Percentiles rank a stretch among this genome's conserved stretches.
Conservation (phyloP, 2,113 vertebrate genomes). For the Tringa solitaria region DNA sequence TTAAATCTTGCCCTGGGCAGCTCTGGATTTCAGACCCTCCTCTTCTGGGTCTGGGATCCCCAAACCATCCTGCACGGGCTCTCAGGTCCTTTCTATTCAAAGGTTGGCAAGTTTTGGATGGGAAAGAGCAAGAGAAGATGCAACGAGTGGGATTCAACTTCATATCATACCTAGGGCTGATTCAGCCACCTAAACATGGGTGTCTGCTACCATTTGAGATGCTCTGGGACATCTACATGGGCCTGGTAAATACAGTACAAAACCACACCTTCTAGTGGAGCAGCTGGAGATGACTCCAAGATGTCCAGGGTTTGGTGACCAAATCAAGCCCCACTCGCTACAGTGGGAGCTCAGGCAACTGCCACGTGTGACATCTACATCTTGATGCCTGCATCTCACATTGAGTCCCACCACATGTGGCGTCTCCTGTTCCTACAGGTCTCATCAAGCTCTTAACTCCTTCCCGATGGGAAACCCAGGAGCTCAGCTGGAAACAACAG, state of each 20-base stretch:
- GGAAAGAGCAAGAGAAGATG: background rate
- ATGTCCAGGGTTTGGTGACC: background rate
- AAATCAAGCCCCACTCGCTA: background rate
- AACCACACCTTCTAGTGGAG: background rate
- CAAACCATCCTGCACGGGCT: background rate
- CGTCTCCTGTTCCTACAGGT: background rate
- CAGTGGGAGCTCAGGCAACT: background rate
- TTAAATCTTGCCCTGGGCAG: background rate
- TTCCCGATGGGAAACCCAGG: accelerated
- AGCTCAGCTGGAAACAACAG: background rate
- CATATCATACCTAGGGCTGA: background rate
- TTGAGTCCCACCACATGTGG: too few species aligned
- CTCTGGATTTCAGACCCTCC: background rate
- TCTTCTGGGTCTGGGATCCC: background rate
- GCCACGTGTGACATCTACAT: accelerated
- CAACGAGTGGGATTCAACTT: background rate
- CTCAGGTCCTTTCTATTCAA: background rate
- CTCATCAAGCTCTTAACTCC: background rate
- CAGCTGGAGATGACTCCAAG: background rate
- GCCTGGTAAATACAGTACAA: background rate
- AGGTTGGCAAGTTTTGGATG: background rate
- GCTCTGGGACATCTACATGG: background rate
- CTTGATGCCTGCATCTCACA: background rate
- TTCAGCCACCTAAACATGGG: background rate
- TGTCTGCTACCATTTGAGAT: background rate